Evolutionary conservation across 2,888 invertebrate genomes (phyloP).

Genomic region (Calliopum simillimum): DNA sequence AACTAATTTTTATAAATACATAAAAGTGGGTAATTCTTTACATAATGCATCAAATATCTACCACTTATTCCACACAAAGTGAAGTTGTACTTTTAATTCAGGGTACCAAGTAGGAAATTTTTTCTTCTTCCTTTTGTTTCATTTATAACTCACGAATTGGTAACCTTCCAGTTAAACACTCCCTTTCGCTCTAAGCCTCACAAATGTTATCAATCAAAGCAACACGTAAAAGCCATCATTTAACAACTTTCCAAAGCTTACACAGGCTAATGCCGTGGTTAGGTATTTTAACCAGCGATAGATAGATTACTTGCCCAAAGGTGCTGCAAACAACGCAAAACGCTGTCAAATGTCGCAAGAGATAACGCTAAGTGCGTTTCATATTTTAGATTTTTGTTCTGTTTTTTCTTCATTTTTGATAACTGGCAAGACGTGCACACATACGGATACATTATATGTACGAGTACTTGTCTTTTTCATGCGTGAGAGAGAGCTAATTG

Average conservation of each 20-base stretch:
- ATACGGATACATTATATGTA: not conserved
- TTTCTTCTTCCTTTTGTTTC: too few species aligned
- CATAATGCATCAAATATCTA: too few species aligned
- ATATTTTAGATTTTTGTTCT: slow-evolving; percentile 56
- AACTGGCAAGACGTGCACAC: slow-evolving; percentile 20
- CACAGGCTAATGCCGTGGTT: not conserved
- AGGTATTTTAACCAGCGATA: not conserved
- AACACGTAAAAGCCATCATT: slow-evolving; percentile 7
- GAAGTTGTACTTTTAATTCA: too few species aligned
- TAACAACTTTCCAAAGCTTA: slow-evolving; percentile 11
- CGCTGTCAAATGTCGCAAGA: slow-evolving; percentile 50
- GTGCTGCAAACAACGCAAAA: slow-evolving; percentile 15
- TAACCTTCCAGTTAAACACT: too few species aligned
- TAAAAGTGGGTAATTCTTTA: too few species aligned
- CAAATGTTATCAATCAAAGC: not conserved
- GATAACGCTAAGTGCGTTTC: slow-evolving; percentile 61
- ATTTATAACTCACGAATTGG: too few species aligned
- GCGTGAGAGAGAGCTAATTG: slow-evolving; percentile 1
- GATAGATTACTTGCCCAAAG: not conserved
- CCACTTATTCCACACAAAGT: not conserved
- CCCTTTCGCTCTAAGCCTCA: too few species aligned
- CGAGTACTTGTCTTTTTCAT: too few species aligned
- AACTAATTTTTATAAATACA: too few species aligned
- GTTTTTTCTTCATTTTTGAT: not conserved
- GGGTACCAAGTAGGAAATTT: too few species aligned